Percentiles rank a stretch among this genome's conserved stretches.
These are phyloP conservation scores for Leptarthrus brevirostris DNA, from an alignment of 2,888 invertebrate genomes.

Conservation along the genomic window DNA sequence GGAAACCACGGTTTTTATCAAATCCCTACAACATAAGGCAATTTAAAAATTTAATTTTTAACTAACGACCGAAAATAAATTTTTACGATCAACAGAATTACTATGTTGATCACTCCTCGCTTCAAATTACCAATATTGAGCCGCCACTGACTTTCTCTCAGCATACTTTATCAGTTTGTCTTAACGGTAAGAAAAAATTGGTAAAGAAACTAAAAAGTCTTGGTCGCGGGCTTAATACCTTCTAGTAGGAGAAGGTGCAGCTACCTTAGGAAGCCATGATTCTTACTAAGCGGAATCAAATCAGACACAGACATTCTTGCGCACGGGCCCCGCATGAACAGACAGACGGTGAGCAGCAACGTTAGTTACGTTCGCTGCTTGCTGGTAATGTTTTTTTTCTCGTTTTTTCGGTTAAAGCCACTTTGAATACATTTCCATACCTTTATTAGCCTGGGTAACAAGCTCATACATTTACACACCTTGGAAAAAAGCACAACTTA, in stretches of 20 bases:
- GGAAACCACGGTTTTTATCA: too few species aligned
- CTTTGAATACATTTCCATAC: slow-evolving; percentile 49
- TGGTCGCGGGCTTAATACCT: slow-evolving; percentile 40
- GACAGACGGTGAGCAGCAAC: slow-evolving; percentile 26
- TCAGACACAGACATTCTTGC: slow-evolving; percentile 33
- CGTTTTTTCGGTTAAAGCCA: slow-evolving; percentile 50
- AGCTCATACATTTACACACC: slow-evolving; percentile 29
- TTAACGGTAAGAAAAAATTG: slow-evolving; percentile 20
- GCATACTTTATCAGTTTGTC: neutral
- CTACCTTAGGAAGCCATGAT: slow-evolving; percentile 54
- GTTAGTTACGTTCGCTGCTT: neutral
- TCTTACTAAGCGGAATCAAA: slow-evolving; percentile 50
- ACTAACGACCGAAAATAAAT: too few species aligned
- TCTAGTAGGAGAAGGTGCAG: slow-evolving; percentile 53
- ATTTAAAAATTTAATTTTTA: too few species aligned
- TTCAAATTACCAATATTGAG: too few species aligned
- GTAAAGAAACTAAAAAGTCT: slow-evolving; percentile 5
- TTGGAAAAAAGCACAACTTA: slow-evolving; percentile 33
- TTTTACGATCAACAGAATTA: too few species aligned
- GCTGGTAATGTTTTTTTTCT: slow-evolving; percentile 6
- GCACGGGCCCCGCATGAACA: slow-evolving; percentile 10
- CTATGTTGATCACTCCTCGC: too few species aligned
- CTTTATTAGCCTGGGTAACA: slow-evolving; percentile 22
- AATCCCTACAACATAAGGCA: too few species aligned
- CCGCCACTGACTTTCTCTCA: slow-evolving; percentile 33